Conservation (phyloP, 2,888 invertebrate genomes). For the Cotesia congregata region DNA sequence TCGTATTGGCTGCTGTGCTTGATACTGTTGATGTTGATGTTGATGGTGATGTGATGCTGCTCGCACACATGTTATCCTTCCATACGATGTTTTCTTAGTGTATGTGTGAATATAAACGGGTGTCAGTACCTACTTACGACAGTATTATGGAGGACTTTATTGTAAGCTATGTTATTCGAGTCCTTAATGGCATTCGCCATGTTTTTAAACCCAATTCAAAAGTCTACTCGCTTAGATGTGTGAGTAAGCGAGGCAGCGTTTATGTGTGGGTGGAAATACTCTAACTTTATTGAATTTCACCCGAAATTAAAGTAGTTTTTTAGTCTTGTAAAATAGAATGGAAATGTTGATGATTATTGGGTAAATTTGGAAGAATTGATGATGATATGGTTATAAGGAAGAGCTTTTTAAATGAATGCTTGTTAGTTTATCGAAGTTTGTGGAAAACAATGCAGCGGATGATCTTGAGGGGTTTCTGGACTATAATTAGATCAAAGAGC, state of each 20-base stretch:
- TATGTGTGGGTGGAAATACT: slow-evolving; percentile 2
- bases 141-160: slow-evolving; percentile 52
- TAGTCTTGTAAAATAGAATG: too few species aligned
- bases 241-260: slow-evolving; percentile 17
- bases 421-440: not conserved
- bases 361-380: not conserved
- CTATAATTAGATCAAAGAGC: not conserved
- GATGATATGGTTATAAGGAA: too few species aligned
- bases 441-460: not conserved
- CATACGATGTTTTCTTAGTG: not conserved
- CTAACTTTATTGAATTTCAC: too few species aligned
- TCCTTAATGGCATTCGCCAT: slow-evolving; percentile 51
- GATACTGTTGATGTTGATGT: too few species aligned
- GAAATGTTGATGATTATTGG: not conserved
- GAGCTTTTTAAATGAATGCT: not conserved
- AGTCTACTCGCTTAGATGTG: not conserved
- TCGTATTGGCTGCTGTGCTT: too few species aligned
- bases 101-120: slow-evolving; percentile 2
- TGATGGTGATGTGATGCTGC: not conserved
- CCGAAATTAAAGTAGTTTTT: too few species aligned
- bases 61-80: not conserved
- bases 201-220: not conserved
- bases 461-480: not conserved
- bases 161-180: slow-evolving; percentile 60
- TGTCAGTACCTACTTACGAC: slow-evolving; percentile 30